A percentile compares a stretch with the other conserved stretches of the same genome.
phyloP scores from a whole-genome alignment of 1,140 invertebrate genomes.

The Zaprionus nigranus region DNA sequence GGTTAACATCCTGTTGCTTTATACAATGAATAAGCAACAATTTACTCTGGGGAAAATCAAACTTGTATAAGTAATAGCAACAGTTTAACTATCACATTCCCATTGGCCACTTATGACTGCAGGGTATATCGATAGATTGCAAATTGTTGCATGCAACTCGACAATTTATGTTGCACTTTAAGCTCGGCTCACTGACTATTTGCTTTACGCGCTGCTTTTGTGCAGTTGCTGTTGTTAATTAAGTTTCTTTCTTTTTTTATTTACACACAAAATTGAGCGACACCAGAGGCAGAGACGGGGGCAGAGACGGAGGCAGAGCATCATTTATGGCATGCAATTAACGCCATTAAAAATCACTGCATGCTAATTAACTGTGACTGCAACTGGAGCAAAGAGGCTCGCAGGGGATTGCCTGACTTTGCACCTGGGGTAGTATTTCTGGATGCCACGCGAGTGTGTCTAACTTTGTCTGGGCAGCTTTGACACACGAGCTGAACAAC shows the following conservation, averaged over 20 bases:
- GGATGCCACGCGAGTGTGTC: not conserved
- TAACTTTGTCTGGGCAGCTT: slow-evolving; percentile 24
- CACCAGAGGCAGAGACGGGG: not conserved
- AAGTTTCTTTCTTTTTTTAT: slow-evolving; percentile 58
- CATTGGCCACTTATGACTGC: not conserved
- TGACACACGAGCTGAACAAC: slow-evolving; percentile 17
- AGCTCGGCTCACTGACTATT: slow-evolving; percentile 31
- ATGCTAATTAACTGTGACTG: slow-evolving; percentile 69
- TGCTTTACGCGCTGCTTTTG: slow-evolving; percentile 7
- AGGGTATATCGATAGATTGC: slow-evolving; percentile 15
- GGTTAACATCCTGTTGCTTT: no score
- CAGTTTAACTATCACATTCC: not conserved
- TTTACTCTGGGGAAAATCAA: no score
- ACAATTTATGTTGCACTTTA: slow-evolving; percentile 44
- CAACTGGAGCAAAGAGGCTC: slow-evolving; percentile 10
- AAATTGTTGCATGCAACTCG: slow-evolving; percentile 13
- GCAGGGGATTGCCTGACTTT: no score
- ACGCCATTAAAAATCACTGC: slow-evolving; percentile 71
- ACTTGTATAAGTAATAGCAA: no score
- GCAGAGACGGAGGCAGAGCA: slow-evolving; percentile 16
- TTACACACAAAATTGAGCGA: slow-evolving; percentile 46
- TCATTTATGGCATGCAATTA: slow-evolving; percentile 68
- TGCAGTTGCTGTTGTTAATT: slow-evolving; percentile 66
- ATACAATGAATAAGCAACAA: not conserved
- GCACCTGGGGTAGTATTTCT: no score